A percentile compares a stretch with the other conserved stretches of the same genome.
Evolutionary conservation across 2,888 invertebrate species (phyloP).

Genomic region (Smittia aterrima): DNA sequence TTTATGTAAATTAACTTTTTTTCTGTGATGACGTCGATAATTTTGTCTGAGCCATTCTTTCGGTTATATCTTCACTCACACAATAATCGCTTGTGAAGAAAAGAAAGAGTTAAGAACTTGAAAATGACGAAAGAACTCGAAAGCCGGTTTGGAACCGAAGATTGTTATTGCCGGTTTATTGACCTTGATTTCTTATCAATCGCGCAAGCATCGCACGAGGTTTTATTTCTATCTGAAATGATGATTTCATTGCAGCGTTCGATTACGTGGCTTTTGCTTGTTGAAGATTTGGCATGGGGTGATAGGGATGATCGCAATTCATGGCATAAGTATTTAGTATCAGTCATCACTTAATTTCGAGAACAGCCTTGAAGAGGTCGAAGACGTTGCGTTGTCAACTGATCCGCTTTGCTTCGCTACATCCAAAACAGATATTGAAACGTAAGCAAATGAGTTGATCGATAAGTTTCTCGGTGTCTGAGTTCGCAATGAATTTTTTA

Average conservation of each 20-base stretch:
- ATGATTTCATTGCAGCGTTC: not conserved
- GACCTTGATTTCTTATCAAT: slow-evolving; percentile 21
- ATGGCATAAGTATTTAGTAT: no score
- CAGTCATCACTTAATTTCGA: no score
- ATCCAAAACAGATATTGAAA: no score
- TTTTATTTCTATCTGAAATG: not conserved
- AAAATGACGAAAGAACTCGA: not conserved
- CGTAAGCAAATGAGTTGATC: no score
- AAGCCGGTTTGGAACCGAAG: not conserved
- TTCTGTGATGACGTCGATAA: slow-evolving; percentile 29
- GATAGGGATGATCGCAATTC: no score
- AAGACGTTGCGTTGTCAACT: no score
- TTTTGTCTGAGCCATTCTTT: not conserved
- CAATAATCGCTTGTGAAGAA: not conserved
- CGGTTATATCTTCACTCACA: not conserved
- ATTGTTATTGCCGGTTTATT: slow-evolving; percentile 10
- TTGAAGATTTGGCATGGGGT: no score
- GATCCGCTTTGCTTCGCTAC: no score
- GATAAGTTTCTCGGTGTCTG: no score
- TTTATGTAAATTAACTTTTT: slow-evolving; percentile 7
- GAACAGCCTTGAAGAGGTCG: no score
- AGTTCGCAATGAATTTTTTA: no score
- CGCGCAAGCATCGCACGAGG: not conserved
- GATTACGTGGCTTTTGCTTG: no score
- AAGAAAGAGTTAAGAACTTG: not conserved